Conservation (phyloP, 2,888 invertebrate genomes). For the Agrotis segetum region DNA sequence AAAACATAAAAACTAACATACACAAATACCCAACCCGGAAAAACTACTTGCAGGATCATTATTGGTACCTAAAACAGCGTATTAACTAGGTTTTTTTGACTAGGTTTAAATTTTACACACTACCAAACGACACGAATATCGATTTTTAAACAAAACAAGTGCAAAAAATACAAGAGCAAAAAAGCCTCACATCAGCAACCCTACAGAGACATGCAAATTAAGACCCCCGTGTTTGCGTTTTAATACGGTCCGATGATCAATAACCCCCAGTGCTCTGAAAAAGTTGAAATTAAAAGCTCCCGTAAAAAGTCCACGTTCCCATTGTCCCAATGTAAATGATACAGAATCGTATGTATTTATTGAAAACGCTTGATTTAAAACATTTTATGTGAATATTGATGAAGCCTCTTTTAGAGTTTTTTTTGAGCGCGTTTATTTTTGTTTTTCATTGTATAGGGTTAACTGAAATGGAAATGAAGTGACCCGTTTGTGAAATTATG, state of each 20-base stretch:
- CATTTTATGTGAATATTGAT: constrained; percentile 43
- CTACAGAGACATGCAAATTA: constrained; percentile 70
- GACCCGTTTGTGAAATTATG: background rate
- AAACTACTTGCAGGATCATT: no score
- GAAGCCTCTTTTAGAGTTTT: constrained; percentile 12
- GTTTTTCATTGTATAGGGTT: constrained; percentile 5
- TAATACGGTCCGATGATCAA: constrained; percentile 74
- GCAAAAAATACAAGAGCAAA: constrained; percentile 13
- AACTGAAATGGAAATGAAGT: constrained; percentile 20
- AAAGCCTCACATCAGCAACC: constrained; percentile 41
- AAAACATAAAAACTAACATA: no score
- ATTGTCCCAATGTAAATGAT: constrained; percentile 62
- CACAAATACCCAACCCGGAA: no score
- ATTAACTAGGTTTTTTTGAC: no score
- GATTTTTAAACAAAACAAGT: background rate
- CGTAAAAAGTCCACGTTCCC: constrained; percentile 53
- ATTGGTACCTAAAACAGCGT: no score
- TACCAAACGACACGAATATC: background rate
- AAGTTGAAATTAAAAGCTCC: constrained; percentile 68
- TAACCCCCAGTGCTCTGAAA: constrained; percentile 66
- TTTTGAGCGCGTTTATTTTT: background rate
- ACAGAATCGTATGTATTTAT: constrained; percentile 52
- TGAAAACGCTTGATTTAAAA: constrained; percentile 48
- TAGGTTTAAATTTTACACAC: no score
- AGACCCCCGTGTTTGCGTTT: constrained; percentile 70